Evolutionary conservation across 2,797 vertebrate species (phyloP), one percentile per base, ranked within the genome.

Genomic region (Columba guinea): DNA sequence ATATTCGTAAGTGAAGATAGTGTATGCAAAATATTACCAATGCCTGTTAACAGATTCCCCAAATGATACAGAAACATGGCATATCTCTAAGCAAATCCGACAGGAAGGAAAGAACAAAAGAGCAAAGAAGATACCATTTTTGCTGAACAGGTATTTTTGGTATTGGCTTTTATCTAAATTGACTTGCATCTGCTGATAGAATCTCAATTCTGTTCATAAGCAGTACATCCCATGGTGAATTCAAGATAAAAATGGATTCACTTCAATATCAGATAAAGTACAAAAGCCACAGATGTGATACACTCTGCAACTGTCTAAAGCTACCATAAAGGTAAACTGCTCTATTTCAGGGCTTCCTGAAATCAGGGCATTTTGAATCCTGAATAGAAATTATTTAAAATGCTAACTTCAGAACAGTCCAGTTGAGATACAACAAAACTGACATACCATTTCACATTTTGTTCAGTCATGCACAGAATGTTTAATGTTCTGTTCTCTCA

Each of bases 341-440:
- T 93, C 76, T 75, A 59, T 71, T 95, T 88, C 69, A 81, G 53
- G 35, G 51, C 78, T 84, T 90, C 65, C 78, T 79, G 84, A 69
- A 81, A 81, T 79, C 46, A 88, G 63, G 37, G 48, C 34, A 91
- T 91, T 90, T 53, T 82, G 60, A 93, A 81, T 63, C 48, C 80
- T 81, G 53, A 64, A 24, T 56, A 81, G 21, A 14, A 59, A 39
- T 59, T 87, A 73, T 63, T 90, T 75, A 88, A 51, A 89, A 89
- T 75, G 34, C 67, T 71, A 75, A 83, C 30, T 86, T 82, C 67
- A 69, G 58, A 89, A 77, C 5, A 87, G 73, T 48, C 41, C 46
- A 82, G 70, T 6, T 63, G 67, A 92, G 46, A 68, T 63, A 84
- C 49, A 80, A 60, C 13, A 9, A 35, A 95, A 84, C 70, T 63